Conservation (phyloP, 2,113 vertebrate species). For the Corydoras sp. region DNA sequence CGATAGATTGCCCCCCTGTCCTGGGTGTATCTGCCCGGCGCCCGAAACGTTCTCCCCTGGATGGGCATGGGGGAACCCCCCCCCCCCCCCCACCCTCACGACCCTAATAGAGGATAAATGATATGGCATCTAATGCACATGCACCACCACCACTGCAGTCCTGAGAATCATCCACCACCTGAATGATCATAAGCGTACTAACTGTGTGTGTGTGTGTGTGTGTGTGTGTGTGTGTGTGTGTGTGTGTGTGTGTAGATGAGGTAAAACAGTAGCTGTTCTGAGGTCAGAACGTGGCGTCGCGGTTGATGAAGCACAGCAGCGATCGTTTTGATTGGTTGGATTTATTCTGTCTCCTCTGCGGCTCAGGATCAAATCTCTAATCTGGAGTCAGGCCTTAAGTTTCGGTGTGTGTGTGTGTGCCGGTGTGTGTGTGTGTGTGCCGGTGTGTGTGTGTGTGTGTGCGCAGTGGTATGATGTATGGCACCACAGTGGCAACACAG, state of each 20-base stretch:
- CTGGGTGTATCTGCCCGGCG: too few species aligned
- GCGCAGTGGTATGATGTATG: constrained; percentile 5
- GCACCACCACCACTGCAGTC: background rate
- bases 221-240: background rate
- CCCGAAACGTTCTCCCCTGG: too few species aligned
- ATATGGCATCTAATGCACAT: too few species aligned
- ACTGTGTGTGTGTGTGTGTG: background rate
- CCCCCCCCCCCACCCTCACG: too few species aligned
- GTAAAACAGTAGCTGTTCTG: background rate
- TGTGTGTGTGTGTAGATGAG: background rate
- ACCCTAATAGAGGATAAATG: too few species aligned
- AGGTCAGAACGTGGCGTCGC: background rate
- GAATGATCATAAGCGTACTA: too few species aligned
- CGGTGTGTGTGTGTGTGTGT: constrained; percentile 5
- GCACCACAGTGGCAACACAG: background rate
- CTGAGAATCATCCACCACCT: too few species aligned
- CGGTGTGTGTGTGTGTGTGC: background rate
- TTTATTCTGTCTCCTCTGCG: background rate
- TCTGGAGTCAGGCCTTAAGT: background rate
- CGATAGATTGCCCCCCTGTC: too few species aligned
- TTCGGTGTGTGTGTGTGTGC: background rate
- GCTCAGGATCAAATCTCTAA: constrained; percentile 7
- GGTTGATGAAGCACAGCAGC: constrained; percentile 6
- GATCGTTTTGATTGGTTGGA: background rate
- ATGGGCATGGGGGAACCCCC: too few species aligned